A percentile compares a stretch with the other conserved stretches of the same genome.
These are phyloP conservation scores for Drosophila neocordata DNA, from an alignment of 1,140 invertebrate species.

Conservation along the genomic window DNA sequence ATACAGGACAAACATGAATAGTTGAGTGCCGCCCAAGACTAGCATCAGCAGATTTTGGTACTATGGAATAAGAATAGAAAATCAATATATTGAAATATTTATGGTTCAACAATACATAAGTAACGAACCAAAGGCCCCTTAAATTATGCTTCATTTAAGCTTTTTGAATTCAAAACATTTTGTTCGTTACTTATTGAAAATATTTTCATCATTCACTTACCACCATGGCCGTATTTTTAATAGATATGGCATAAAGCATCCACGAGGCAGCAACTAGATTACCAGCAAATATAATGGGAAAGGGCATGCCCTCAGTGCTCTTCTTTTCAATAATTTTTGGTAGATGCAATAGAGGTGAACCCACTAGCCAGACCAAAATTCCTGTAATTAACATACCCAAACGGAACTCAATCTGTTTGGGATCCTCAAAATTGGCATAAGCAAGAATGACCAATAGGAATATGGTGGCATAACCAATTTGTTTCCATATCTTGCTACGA, in stretches of 20 bases:
- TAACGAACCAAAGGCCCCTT: neutral
- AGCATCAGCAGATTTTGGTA: conserved; percentile 88
- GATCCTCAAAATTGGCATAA: conserved; percentile 87
- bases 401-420: conserved; percentile 86
- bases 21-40: conserved; percentile 85
- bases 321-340: conserved; percentile 89
- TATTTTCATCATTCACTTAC: conserved; percentile 84
- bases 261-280: conserved; percentile 89
- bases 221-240: conserved; percentile 90
- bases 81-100: neutral
- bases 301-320: conserved; percentile 90
- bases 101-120: neutral
- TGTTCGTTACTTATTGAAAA: neutral
- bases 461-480: conserved; percentile 84
- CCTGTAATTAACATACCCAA: conserved; percentile 88
- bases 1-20: conserved; percentile 87
- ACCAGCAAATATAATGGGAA: conserved; percentile 91
- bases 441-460: conserved; percentile 85
- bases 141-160: neutral
- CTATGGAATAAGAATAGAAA: conserved; percentile 77
- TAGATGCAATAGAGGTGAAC: conserved; percentile 87
- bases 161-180: neutral
- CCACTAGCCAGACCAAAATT: conserved; percentile 87
- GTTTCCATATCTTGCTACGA: conserved; percentile 84
- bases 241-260: conserved; percentile 91